Base-by-base conservation (phyloP, 2,113 vertebrate species). In the Gasterosteus nipponicus region DNA sequence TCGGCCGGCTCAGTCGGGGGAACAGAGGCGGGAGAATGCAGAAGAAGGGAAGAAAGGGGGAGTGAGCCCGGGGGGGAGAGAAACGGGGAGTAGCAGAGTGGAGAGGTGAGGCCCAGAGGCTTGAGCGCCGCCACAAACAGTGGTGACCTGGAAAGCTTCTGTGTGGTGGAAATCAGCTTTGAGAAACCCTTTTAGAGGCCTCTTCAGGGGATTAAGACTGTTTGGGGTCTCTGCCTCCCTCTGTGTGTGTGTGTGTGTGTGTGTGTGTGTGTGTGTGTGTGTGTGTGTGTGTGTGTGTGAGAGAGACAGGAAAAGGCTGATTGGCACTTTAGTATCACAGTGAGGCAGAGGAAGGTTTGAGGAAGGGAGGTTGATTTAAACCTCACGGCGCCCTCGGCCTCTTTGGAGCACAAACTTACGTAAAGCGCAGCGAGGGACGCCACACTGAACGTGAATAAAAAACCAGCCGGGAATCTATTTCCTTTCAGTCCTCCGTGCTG, bases 81-180 rank as follows among this genome's bases (percentile, higher is more conserved):
- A 81, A 86, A 88, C 84, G 62, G 78, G 82, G 86, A 81, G 84
- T 77, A 89, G 73, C 88, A 77, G 89, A 86, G 88, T 92, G 88
- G 84, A 86, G 90, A 92, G 90, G 87, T 89, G 88, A 88, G 84
- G 89, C 85, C 65, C 88, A 87, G 92, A 92, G 54, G 85, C 90
- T 88, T 81, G 80, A 72, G 78, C 82, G 71, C 73, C 75, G 66
- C 81, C 89, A 85, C 89, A 89, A 92, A 90, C 88, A 91, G 58
- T 77, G 87, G 74, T 90, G 89, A 90, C 90, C 89, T 87, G 86
- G 81, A 89, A 90, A 88, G 75, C 73, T 73, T 81, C 26, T 69
- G 77, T 79, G 75, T 77, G 82, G 64, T 77, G 86, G 87, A 86
- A 90, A 92, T 87, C 75, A 86, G 89, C 89, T 90, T 87, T 85